Conservation (phyloP, 2,113 vertebrate species). For the Bos indicus region DNA sequence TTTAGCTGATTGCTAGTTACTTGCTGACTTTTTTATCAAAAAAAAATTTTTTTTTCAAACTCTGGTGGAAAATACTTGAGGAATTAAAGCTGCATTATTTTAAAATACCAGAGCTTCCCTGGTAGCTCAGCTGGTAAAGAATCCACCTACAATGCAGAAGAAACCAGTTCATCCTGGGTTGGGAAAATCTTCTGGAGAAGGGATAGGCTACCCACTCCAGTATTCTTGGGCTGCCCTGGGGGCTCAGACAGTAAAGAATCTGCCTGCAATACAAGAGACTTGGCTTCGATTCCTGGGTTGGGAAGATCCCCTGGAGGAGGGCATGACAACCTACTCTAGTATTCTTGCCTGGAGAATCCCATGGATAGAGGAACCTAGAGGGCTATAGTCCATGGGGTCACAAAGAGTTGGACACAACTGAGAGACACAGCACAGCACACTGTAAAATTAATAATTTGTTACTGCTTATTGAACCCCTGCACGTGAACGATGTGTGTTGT, state of each 20-base stretch:
- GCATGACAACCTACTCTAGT: background rate
- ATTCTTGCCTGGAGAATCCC: background rate
- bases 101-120: background rate
- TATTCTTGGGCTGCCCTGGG: background rate
- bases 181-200: background rate
- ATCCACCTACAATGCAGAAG: background rate
- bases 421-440: background rate
- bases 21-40: background rate
- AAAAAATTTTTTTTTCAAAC: background rate
- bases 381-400: background rate
- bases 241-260: background rate
- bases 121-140: background rate
- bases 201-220: background rate
- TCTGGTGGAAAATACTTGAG: background rate
- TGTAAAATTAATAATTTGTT: background rate
- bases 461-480: background rate
- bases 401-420: background rate
- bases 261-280: background rate
- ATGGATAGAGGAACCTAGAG: background rate
- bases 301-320: background rate
- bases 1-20: background rate
- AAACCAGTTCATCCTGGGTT: background rate
- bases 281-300: background rate
- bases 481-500: background rate
- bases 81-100: background rate